Conservation (phyloP, 1,140 invertebrate species). For the Pogonomyrmex barbatus region DNA sequence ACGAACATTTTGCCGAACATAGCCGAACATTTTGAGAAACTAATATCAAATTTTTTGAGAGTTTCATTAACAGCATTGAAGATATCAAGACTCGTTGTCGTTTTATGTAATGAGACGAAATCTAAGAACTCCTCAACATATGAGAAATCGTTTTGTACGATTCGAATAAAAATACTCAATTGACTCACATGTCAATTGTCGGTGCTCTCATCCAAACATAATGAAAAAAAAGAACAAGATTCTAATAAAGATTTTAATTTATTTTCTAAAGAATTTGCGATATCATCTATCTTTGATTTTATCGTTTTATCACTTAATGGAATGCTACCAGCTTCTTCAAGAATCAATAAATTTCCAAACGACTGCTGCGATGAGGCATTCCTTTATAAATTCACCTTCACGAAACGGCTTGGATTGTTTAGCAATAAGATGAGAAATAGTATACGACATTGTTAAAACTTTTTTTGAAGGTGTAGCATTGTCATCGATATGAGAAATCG, state of each 20-base stretch:
- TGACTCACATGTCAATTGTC: too few species aligned
- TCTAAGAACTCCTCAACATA: neutral
- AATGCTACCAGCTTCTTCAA: slow-evolving; percentile 13
- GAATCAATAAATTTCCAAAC: neutral
- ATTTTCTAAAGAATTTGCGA: neutral
- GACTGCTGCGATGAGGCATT: slow-evolving; percentile 10
- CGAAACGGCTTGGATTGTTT: neutral
- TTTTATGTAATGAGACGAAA: neutral
- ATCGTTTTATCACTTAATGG: neutral
- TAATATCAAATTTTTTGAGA: neutral
- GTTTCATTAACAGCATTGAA: neutral
- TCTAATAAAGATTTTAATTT: slow-evolving; percentile 17
- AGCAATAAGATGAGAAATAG: neutral
- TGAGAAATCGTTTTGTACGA: neutral
- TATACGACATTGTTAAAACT: neutral
- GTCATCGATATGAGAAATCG: neutral
- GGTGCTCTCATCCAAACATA: too few species aligned
- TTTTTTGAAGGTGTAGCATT: neutral
- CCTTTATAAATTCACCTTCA: slow-evolving; percentile 4
- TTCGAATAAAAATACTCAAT: too few species aligned
- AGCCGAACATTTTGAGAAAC: neutral
- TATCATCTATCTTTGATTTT: neutral
- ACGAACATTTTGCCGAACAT: neutral
- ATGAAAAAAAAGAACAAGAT: too few species aligned
- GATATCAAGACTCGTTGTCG: neutral